Conservation (phyloP, 2,113 vertebrate genomes). For the human (Homo sapiens) region GRCh38 chr4:141791001-141791500, state of each 20-base stretch:
- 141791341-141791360: too few species aligned
- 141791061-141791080: not conserved
- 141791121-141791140: not conserved
- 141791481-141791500: not conserved
- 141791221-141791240: not conserved
- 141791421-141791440: slow-evolving; percentile 9
- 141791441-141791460: not conserved
- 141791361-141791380: not conserved
- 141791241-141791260: not conserved
- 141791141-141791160: not conserved
- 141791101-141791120: not conserved
- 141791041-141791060: not conserved
- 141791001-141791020: not conserved
- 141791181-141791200: not conserved
- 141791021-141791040: not conserved
- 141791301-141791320: not conserved
- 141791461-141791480: not conserved
- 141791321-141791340: not conserved
- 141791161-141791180: not conserved
- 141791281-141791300: not conserved
- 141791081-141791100: not conserved
- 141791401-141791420: not conserved
- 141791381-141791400: not conserved
- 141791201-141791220: not conserved
- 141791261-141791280: not conserved